phyloP scores from a whole-genome alignment of 2,888 invertebrate species.

The Holacanthella duospinosa region DNA sequence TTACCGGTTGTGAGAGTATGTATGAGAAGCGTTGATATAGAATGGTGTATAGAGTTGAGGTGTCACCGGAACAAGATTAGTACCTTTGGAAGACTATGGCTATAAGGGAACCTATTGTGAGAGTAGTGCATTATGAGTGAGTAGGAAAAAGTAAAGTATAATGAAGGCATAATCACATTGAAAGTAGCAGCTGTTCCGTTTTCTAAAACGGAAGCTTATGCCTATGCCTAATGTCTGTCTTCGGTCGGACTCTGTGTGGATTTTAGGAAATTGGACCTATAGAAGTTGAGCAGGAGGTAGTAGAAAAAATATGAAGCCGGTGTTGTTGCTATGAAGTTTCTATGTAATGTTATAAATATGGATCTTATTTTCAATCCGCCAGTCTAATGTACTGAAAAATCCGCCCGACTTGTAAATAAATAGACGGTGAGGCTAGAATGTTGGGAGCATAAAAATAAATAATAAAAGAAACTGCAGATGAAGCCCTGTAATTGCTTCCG shows the following conservation, averaged over 20 bases:
- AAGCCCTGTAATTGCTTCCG: neutral
- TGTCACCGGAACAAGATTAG: neutral
- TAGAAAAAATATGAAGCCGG: neutral
- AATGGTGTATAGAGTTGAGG: neutral
- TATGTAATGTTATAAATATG: too few relatives aligned
- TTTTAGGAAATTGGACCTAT: neutral
- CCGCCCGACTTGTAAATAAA: neutral
- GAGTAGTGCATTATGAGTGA: neutral
- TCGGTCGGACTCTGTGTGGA: too few relatives aligned
- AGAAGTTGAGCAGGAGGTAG: neutral
- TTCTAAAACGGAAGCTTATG: neutral
- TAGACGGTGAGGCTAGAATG: neutral
- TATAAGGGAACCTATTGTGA: too few relatives aligned
- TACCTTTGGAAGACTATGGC: too few relatives aligned
- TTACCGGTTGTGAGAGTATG: neutral
- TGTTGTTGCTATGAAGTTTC: too few relatives aligned
- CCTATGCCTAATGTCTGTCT: neutral
- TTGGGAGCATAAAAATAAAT: neutral
- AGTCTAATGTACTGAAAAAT: neutral
- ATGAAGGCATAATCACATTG: neutral
- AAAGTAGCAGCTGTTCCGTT: neutral
- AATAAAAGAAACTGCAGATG: neutral
- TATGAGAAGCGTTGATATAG: neutral
- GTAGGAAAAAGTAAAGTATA: neutral
- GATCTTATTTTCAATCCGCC: neutral